Evolutionary conservation across 2,113 vertebrate species (phyloP), one percentile per base, ranked within the genome.

Genomic region (Gasterosteus aculeatus): DNA sequence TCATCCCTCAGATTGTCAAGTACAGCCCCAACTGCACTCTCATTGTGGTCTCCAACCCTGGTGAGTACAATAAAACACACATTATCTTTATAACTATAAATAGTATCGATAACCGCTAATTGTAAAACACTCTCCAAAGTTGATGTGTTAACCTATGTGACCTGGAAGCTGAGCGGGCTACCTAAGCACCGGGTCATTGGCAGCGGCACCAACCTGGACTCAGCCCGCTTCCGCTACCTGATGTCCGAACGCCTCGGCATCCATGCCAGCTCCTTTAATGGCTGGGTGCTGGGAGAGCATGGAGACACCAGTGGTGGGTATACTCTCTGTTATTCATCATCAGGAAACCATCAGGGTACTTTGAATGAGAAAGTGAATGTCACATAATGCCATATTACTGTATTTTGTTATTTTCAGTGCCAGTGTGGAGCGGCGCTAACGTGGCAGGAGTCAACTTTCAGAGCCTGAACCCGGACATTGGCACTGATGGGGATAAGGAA

Each of bases 111-210:
- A 31, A 67, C 39, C 12, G 3, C 46, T 31, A 10, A 2, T 26
- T 67, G 38, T 29, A 5, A 35, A 62, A n/a, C 60, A 0, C 22
- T 19, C 18, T 64, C 33, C 33, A 72, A 85, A 99, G 98, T 99
- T 87, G 98, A 99, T 44, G 95, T 99, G 84, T 87, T 99, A 80
- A 98, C 97, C 10, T 99, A 99, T 0, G 96, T 99, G 53, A 98
- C 98, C 49, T 99, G 98, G 98, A 99, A 99, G 81, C 94, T 99
- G 71, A 99, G 98, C n/a, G 97, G 98, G 7, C 89, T 99, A 76
- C 98, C 98, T 26, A 97, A 98, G 74, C 92, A 98, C 89, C 96
- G 97, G 1, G 95, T 99, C 84, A 97, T 99, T 11, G 98, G 98
- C 82, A 99, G 98, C 4, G 98, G 98, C 35, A 98, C 97, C 91